A percentile compares a stretch with the other conserved stretches of the same genome.
Conservation (phyloP, 2,113 vertebrate genomes). For the Percopsis transmontana region DNA sequence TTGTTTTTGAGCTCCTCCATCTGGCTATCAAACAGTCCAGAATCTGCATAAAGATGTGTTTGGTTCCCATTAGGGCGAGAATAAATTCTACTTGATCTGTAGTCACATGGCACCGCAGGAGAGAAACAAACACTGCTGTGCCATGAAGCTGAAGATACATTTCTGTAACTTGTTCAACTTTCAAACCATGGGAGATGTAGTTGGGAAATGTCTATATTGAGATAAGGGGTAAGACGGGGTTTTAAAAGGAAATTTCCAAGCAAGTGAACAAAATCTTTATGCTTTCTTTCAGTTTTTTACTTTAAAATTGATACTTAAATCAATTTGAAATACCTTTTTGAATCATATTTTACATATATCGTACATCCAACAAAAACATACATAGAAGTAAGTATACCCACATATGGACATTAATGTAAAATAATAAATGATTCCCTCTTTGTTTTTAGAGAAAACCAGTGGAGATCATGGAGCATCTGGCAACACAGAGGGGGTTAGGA, state of each 20-base stretch:
- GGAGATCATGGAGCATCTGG: constrained; percentile 56
- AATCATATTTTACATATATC: too few species aligned
- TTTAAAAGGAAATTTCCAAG: constrained; percentile 40
- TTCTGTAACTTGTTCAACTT: constrained; percentile 35
- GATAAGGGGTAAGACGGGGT: constrained; percentile 2
- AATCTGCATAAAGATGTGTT: constrained; percentile 1
- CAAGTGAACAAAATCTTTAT: neutral
- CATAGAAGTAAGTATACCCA: neutral
- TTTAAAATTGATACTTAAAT: too few species aligned
- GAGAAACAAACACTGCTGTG: constrained; percentile 8
- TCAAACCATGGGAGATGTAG: constrained; percentile 3
- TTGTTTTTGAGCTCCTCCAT: neutral
- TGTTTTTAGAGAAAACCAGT: constrained; percentile 59
- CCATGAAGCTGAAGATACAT: constrained; percentile 19
- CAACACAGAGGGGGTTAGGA: constrained; percentile 64
- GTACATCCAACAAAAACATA: neutral
- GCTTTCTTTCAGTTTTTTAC: neutral
- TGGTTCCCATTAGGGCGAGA: constrained; percentile 17
- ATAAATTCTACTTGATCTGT: constrained; percentile 47
- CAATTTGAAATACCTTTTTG: too few species aligned
- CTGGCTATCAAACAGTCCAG: constrained; percentile 12
- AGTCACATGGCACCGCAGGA: constrained; percentile 16
- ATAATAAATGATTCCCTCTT: neutral
- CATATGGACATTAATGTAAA: neutral
- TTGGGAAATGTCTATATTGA: constrained; percentile 18